Evolutionary conservation across 2,888 invertebrate species (phyloP), one percentile per base, ranked within the genome.

Genomic region (Harpalus rufipes): DNA sequence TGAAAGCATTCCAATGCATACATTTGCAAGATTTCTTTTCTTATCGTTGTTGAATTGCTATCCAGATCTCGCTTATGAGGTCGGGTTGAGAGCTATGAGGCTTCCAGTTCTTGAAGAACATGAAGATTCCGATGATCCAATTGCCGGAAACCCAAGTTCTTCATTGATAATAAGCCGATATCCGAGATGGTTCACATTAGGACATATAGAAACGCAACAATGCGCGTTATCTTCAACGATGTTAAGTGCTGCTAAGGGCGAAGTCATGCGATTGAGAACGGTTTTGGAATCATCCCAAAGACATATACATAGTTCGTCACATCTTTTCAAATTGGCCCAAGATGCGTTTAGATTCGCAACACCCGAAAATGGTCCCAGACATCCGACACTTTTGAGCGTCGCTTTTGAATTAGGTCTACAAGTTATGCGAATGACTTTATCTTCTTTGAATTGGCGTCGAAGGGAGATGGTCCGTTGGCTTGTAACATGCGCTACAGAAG

Each of bases 391-490:
- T 86, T 92, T 97, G 74, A 95, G 95, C 86, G 96, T 96, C 10
- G 96, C 96, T 61, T 96, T 96, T 90, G 96, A 97, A 90, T 92
- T 97, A 39, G 96, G 96, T 1, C 90, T 96, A 65, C 96, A 96
- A 95, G 96, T 96, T 68, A 93, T 96, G 93, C 91, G 96, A 65
- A 96, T 96, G 96, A 97, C 96, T 0, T 89, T 96, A 78, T 95
- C 96, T 3, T 96, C 96, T 7, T 93, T 96, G 88, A 95, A 95
- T 90, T 96, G 96, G 96, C 92, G 96, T 61, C 91, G 97, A 76
- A 92, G 96, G n/a, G 96, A 97, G 90, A 96, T 97, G 96, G 96
- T 97, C 7, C 94, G 96, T 21, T 97, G 96, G 96, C 91, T 97
- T 86, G 96, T 97, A 63, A 96, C 96, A 0, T 97, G 96, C 91